Evolutionary conservation across 2,797 vertebrate species (phyloP).

Genomic region (Sebastes minor): DNA sequence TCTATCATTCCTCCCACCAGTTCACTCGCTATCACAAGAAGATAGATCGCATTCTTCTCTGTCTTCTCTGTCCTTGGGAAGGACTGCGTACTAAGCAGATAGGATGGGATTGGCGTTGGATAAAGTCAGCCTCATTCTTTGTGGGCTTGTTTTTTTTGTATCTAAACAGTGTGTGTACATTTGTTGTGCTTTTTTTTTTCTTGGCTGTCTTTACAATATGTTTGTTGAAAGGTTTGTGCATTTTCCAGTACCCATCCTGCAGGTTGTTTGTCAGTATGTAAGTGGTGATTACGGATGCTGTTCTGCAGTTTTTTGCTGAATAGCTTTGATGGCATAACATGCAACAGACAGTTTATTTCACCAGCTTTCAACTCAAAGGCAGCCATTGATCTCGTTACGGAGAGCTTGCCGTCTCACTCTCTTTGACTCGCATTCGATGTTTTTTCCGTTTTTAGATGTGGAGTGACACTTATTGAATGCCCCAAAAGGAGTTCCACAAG

Average conservation of each 20-base stretch:
- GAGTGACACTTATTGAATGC: constrained; percentile 39
- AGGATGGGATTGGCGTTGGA: constrained; percentile 18
- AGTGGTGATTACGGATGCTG: constrained; percentile 32
- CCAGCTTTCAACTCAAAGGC: constrained; percentile 33
- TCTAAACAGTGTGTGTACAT: not conserved
- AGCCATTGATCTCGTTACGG: constrained; percentile 36
- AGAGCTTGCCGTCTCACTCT: constrained; percentile 3
- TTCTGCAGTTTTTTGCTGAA: constrained; percentile 35
- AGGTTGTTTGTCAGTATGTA: constrained; percentile 20
- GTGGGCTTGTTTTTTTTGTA: not conserved
- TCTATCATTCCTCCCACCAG: constrained; percentile 62
- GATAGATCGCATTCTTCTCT: constrained; percentile 48
- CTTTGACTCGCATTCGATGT: constrained; percentile 9
- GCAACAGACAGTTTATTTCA: constrained; percentile 41
- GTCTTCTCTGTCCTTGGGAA: constrained; percentile 58
- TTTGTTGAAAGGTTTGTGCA: not conserved
- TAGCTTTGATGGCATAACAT: constrained; percentile 44
- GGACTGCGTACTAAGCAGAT: constrained; percentile 45
- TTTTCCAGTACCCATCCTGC: constrained; percentile 8
- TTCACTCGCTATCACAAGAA: constrained; percentile 43
- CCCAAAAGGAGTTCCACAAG: constrained; percentile 8
- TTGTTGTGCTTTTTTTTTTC: not conserved
- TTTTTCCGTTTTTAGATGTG: constrained; percentile 21
- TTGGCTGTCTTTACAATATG: not conserved
- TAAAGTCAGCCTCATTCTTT: constrained; percentile 1